Evolutionary conservation across 2,113 vertebrate genomes (phyloP).

Genomic region (Glareola pratincola): DNA sequence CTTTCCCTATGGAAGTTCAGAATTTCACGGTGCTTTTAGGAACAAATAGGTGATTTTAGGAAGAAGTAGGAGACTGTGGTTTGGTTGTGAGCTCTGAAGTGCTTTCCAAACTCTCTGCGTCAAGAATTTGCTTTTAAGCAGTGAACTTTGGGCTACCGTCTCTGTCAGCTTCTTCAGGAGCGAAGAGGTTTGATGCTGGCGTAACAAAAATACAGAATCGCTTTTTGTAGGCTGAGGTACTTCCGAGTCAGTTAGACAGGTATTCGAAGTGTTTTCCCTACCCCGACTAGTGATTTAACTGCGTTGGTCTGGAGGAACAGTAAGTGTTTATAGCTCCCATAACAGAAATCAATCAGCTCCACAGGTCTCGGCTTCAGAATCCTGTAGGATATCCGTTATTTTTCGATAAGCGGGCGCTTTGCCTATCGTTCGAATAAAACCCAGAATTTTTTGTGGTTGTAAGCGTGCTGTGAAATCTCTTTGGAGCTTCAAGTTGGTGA

Average conservation of each 20-base stretch:
- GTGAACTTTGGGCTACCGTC: background rate
- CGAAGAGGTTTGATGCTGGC: background rate
- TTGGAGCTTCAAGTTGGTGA: background rate
- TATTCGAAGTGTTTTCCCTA: background rate
- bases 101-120: background rate
- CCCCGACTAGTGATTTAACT: background rate
- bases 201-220: background rate
- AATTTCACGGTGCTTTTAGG: background rate
- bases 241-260: background rate
- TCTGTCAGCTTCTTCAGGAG: background rate
- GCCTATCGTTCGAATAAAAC: background rate
- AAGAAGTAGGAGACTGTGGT: background rate
- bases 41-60: background rate
- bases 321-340: background rate
- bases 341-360: background rate
- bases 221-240: background rate
- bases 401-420: background rate
- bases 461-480: background rate
- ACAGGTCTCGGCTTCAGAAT: background rate
- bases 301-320: background rate
- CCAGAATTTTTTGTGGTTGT: background rate
- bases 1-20: rapidly evolving
- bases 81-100: background rate
- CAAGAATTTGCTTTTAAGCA: background rate
- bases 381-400: background rate